These are phyloP conservation scores for Diglossa brunneiventris DNA, from an alignment of 2,113 vertebrate genomes.

Conservation along the genomic window DNA sequence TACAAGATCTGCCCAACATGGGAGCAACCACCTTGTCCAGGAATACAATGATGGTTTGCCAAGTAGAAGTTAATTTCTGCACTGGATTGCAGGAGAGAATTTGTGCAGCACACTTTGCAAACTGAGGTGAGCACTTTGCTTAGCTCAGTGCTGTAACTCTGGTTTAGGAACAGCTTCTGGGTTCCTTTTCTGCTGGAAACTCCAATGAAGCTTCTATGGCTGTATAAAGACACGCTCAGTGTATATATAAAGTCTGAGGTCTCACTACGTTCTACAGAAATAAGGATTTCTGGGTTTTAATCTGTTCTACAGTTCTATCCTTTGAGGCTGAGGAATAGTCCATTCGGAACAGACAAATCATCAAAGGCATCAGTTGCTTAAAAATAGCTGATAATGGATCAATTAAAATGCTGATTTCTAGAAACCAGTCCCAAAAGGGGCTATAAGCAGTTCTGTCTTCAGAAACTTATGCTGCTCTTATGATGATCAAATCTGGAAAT, in stretches of 20 bases:
- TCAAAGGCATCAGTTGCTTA: background rate
- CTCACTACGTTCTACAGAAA: background rate
- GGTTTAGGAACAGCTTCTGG: background rate
- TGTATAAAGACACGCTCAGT: background rate
- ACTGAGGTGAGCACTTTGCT: background rate
- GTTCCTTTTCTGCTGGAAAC: background rate
- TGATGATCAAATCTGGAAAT: background rate
- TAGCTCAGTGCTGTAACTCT: background rate
- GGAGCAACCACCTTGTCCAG: background rate
- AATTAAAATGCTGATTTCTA: background rate
- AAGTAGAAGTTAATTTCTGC: background rate
- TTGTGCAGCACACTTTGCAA: background rate
- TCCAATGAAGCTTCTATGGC: background rate
- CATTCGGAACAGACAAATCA: background rate
- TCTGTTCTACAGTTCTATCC: background rate
- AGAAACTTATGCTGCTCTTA: background rate
- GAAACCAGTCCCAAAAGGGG: background rate
- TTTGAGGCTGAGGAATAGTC: background rate
- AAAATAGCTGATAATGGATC: background rate
- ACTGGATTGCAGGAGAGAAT: background rate
- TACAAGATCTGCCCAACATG: background rate
- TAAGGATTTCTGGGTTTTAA: background rate
- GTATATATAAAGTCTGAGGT: rapidly evolving
- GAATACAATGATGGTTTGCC: background rate
- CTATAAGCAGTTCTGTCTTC: background rate